Percentiles rank a stretch among this genome's conserved stretches.
Evolutionary conservation across 2,113 vertebrate species (phyloP).

Genomic region (Mormyrus iriodes): DNA sequence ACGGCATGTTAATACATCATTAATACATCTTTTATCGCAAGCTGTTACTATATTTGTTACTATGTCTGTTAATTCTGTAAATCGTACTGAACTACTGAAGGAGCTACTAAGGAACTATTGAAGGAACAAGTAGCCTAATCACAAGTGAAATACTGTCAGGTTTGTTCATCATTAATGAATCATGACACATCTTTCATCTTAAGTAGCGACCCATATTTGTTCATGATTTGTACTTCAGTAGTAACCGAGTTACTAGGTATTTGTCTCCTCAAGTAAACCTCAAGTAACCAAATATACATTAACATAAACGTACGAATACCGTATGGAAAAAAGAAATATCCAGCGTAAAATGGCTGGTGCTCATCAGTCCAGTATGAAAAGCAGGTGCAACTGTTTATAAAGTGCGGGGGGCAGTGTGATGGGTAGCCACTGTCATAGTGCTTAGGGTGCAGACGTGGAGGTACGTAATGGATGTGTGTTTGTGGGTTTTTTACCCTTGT

Average conservation of each 20-base stretch:
- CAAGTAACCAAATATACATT: too few species aligned
- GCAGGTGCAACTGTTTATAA: background rate
- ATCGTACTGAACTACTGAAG: background rate
- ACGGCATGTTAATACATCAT: background rate
- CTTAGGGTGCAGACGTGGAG: background rate
- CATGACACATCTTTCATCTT: background rate
- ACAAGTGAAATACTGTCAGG: background rate
- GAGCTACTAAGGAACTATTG: background rate
- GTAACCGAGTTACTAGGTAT: background rate
- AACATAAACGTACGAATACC: too few species aligned
- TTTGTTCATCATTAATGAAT: background rate
- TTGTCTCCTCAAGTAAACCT: too few species aligned
- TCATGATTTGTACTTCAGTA: background rate
- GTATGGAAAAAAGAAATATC: too few species aligned
- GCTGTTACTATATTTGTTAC: background rate
- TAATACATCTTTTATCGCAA: background rate
- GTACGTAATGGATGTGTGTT: background rate
- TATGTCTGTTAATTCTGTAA: background rate
- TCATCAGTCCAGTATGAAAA: background rate
- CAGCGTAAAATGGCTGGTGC: background rate
- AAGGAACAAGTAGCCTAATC: background rate
- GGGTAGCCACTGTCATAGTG: background rate
- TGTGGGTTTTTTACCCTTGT: background rate
- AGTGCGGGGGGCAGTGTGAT: background rate
- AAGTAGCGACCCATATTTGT: background rate